These are phyloP conservation scores for Lepidothrix coronata DNA, from an alignment of 2,113 vertebrate species.

Conservation along the genomic window DNA sequence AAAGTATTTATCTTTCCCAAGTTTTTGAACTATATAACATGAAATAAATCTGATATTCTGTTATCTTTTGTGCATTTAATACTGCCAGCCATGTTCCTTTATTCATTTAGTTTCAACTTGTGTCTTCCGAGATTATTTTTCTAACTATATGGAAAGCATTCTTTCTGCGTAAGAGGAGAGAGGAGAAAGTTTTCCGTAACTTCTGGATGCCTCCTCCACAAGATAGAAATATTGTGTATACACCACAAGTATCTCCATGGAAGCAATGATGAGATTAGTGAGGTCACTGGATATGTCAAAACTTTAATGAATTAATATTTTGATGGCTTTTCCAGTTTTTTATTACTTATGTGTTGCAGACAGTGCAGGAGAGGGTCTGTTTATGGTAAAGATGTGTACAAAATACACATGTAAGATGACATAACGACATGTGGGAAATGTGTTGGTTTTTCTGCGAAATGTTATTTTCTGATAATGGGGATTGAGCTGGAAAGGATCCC, in stretches of 20 bases:
- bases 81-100: not conserved
- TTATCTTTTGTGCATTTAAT: not conserved
- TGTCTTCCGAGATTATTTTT: not conserved
- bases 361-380: not conserved
- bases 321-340: slow-evolving; percentile 9
- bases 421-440: not conserved
- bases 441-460: not conserved
- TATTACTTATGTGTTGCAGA: not conserved
- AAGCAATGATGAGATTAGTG: not conserved
- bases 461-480: not conserved
- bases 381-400: not conserved
- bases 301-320: not conserved
- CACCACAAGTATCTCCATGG: not conserved
- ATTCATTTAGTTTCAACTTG: not conserved
- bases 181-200: not conserved
- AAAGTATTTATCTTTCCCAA: not conserved
- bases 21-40: not conserved
- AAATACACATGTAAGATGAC: not conserved
- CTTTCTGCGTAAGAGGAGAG: not conserved
- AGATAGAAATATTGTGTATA: not conserved
- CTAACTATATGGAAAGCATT: not conserved
- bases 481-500: not conserved
- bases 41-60: not conserved
- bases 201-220: not conserved
- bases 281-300: not conserved